Percentiles rank a stretch among this genome's conserved stretches.
phyloP scores from a whole-genome alignment of 2,113 vertebrate genomes.

The Speoplatyrhinus poulsoni region DNA sequence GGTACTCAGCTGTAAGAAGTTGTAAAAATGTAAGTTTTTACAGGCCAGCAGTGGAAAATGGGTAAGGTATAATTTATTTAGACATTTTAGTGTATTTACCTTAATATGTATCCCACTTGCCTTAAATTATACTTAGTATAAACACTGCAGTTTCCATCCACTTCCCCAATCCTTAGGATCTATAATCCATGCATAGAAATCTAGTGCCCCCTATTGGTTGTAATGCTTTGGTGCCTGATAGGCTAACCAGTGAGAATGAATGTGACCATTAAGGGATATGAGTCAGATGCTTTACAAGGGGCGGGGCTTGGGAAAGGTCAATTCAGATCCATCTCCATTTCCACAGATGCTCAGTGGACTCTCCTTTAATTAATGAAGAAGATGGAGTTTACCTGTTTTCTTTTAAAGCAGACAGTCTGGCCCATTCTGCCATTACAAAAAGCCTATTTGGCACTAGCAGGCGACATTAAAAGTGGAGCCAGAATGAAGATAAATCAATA shows the following conservation, averaged over 20 bases:
- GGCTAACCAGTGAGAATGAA: not conserved
- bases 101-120: no score
- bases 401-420: conserved; percentile 8
- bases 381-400: not conserved
- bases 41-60: no score
- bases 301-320: no score
- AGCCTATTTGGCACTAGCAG: conserved; percentile 43
- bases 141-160: not conserved
- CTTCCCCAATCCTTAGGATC: not conserved
- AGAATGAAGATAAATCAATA: conserved; percentile 68
- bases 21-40: no score
- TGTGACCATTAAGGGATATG: conserved; percentile 11
- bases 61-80: no score
- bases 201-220: conserved; percentile 71
- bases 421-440: conserved; percentile 34
- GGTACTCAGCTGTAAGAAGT: no score
- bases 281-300: conserved; percentile 3
- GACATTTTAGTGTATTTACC: no score
- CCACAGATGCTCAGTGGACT: conserved; percentile 15
- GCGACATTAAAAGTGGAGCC: conserved; percentile 22
- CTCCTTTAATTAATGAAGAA: conserved; percentile 7
- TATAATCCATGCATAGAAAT: conserved; percentile 39
- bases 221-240: conserved; percentile 11
- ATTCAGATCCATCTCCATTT: conserved; percentile 1
- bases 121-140: not conserved